Base-by-base conservation (phyloP, 2,113 vertebrate species). In the Crotalus helleri region DNA sequence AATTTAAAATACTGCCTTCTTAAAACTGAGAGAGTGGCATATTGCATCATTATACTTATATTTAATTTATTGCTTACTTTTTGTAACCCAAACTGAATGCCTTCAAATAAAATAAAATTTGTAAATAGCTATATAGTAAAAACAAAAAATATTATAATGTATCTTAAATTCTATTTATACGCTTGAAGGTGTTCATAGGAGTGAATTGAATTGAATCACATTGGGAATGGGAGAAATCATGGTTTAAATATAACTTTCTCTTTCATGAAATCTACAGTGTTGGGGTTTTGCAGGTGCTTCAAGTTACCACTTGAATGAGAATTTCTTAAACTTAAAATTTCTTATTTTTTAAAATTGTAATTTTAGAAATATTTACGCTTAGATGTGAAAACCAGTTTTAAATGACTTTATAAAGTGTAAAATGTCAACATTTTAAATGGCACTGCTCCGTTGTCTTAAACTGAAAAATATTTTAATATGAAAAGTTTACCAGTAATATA, bases 51-150 rank as follows among this genome's bases (percentile, higher is more conserved):
- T 53, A 24, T 88, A 19, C 64, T 69, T 69, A 33, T 2, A 49
- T 39, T 44, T 49, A 57, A 17, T 29, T 59, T 91, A 12, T 15
- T 89, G 44, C n/a, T 91, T 85, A 87, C 55, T 29, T 51, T 55
- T 88, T 29, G 10, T 90, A 92, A 94, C 93, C 92, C 85, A 29
- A 53, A 54, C 0, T 49, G 1, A 89, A n/a, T n/a, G 13, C 8
- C 44, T 58, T 53, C n/a, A 91, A 88, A 19, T 33, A 39, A 89
- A n/a, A 53, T 61, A 17, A 55, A 29, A 3, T 81, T 44, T 3
- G 3, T 23, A 57, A 4, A n/a, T 59, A 5, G 21, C 21, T 0
- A 0, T 74, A 12, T 0, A 24, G 21, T 87, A 21, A 64, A 64
- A n/a, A 87, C 58, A 54, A 33, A 53, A 39, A 33, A 21, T 87